Evolutionary conservation across 2,888 invertebrate genomes (phyloP), one percentile per base, ranked within the genome.

Genomic region (Lepidocyrtinus sp.): DNA sequence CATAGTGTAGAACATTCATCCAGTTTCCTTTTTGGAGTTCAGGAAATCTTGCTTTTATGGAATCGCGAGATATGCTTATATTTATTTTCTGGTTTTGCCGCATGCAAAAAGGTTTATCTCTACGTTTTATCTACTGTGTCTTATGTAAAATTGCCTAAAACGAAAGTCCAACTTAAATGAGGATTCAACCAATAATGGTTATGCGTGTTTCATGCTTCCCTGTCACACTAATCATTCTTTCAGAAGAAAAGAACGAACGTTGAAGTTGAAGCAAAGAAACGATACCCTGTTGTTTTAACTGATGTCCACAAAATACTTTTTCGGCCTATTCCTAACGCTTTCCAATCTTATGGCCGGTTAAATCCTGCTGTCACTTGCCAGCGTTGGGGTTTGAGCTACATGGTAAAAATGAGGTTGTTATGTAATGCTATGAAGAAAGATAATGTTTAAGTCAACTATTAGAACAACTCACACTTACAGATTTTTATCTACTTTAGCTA

Each of bases 271-370:
- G 63, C 45, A 45, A 25, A 63, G 70, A 74, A 80, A 80, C 75
- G 79, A 80, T 80, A 75, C 65, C 74, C 70, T 80, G 79, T 80
- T 74, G 59, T 69, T 50, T 50, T n/a, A n/a, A n/a, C n/a, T 22
- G n/a, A 19, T 55, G 71, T 71, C 77, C 65, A 65, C 65, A 65
- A n/a, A n/a, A n/a, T n/a, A 25, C 36, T 36, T 62, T 62, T 19
- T 65, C 73, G 72, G 73, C 55, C 45, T 62, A 46, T 19, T n/a
- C 55, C 15, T 67, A 27, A 67, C 22, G 55, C 46, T 79, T 68
- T 69, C 62, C 72, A 46, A 1, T 63, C 25, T 21, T 55, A 67
- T 79, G 73, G 73, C 73, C 73, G 78, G 73, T 27, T 64, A 36
- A 76, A 25, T 27, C 65, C 36, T 76, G n/a, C n/a, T n/a, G n/a